Conservation (phyloP, 2,113 vertebrate species). For the Cynopterus brachyotis region DNA sequence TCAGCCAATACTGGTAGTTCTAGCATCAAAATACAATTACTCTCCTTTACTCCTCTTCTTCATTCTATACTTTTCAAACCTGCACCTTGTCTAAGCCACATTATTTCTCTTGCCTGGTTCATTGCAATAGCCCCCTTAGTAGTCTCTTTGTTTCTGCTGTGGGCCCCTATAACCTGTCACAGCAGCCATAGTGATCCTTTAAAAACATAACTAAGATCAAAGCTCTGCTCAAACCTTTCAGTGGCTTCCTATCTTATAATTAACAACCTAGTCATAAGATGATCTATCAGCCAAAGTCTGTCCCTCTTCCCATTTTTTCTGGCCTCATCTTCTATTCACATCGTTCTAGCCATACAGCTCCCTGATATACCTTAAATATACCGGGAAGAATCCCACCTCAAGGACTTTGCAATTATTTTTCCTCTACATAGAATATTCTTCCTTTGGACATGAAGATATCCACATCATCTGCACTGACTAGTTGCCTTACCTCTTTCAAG, state of each 20-base stretch:
- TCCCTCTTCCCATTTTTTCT: neutral
- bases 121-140: neutral
- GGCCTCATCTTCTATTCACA: neutral
- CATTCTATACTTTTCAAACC: neutral
- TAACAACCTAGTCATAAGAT: neutral
- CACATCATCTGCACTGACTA: neutral
- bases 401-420: neutral
- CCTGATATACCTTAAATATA: neutral
- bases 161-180: neutral
- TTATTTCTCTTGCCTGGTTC: neutral
- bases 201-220: neutral
- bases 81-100: neutral
- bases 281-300: neutral
- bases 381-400: neutral
- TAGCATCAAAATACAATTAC: constrained; percentile 31
- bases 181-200: neutral
- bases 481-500: neutral
- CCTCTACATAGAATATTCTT: neutral
- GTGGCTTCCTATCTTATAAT: neutral
- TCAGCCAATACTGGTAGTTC: neutral
- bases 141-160: neutral
- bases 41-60: neutral
- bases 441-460: neutral
- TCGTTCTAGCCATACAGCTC: neutral
- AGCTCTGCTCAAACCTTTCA: neutral